Evolutionary conservation across 2,113 vertebrate species (phyloP).

Genomic region (Sceloporus undulatus): DNA sequence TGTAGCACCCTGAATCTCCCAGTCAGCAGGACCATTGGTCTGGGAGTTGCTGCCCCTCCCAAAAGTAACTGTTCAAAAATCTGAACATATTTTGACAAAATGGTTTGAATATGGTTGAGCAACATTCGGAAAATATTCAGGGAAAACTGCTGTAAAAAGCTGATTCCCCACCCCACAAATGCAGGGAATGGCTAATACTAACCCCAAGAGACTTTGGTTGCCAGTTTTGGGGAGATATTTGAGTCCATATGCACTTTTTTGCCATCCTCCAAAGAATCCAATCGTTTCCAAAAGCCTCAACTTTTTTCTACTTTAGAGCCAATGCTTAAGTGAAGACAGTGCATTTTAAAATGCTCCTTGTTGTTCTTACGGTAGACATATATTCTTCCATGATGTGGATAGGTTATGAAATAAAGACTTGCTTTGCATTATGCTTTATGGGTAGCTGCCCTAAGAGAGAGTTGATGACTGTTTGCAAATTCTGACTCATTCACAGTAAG

Average conservation of each 20-base stretch:
- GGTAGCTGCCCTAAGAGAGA: constrained; percentile 69
- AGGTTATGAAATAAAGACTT: constrained; percentile 63
- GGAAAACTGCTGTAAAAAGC: too few relatives aligned
- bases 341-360: constrained; percentile 34
- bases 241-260: not conserved
- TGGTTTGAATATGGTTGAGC: too few relatives aligned
- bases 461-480: constrained; percentile 65
- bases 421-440: constrained; percentile 59
- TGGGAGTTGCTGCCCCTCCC: too few relatives aligned
- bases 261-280: not conserved
- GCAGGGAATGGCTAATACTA: too few relatives aligned
- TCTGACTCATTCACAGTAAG: constrained; percentile 69
- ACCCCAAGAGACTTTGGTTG: not conserved
- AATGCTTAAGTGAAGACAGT: constrained; percentile 61
- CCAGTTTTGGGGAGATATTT: not conserved
- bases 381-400: constrained; percentile 56
- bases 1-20: too few relatives aligned
- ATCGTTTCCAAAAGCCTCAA: constrained; percentile 40
- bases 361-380: constrained; percentile 50
- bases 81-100: too few relatives aligned
- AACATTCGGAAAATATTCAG: too few relatives aligned
- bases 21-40: too few relatives aligned
- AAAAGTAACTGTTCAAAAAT: too few relatives aligned
- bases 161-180: too few relatives aligned
- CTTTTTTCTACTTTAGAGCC: constrained; percentile 70